A percentile compares a stretch with the other conserved stretches of the same genome.
Conservation (phyloP, 2,888 invertebrate species). For the Tipula vernalis region DNA sequence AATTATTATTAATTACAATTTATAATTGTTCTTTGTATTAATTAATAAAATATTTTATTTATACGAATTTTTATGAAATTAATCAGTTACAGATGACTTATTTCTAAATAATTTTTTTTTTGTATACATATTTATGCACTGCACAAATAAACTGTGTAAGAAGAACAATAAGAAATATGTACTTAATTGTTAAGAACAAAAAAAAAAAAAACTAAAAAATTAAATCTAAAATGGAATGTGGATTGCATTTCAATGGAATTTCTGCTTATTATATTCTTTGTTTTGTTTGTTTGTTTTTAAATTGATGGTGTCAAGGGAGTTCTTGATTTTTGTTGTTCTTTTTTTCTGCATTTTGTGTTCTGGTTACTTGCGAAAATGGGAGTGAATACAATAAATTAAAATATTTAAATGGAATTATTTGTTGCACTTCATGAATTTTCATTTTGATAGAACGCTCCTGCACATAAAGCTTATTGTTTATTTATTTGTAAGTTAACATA, state of each 20-base stretch:
- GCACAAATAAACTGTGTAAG: background rate
- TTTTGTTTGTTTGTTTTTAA: background rate
- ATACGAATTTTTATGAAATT: background rate
- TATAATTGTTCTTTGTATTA: background rate
- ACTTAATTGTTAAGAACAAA: background rate
- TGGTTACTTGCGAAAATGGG: background rate
- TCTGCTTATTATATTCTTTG: background rate
- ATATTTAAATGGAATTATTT: background rate
- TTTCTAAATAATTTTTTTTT: background rate
- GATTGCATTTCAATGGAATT: background rate
- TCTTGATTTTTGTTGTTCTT: background rate
- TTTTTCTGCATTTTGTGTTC: background rate
- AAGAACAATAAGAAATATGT: background rate
- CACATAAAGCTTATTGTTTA: no score
- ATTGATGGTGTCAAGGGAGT: background rate
- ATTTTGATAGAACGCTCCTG: no score
- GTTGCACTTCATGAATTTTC: background rate
- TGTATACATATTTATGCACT: background rate
- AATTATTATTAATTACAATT: background rate
- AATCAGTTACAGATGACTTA: conserved; percentile 4
- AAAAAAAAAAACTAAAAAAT: background rate
- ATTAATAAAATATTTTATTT: background rate
- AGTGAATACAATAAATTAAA: background rate
- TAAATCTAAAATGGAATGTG: background rate
- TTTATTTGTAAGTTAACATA: no score